Conservation (phyloP, 1,140 invertebrate genomes). For the Camponotus floridanus region DNA sequence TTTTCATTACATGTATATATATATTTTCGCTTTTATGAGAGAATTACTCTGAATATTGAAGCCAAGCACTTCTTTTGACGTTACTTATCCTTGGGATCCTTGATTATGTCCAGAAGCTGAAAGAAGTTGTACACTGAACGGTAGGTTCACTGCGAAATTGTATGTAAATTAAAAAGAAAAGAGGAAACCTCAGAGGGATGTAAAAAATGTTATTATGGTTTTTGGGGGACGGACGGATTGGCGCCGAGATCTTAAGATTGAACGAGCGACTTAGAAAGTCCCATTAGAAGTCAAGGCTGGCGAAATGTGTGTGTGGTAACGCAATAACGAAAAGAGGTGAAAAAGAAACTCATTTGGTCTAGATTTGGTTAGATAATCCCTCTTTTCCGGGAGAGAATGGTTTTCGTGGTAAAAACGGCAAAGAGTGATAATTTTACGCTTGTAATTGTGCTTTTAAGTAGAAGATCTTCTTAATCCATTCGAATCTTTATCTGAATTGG, state of each 20-base stretch:
- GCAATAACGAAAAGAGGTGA: conserved; percentile 20
- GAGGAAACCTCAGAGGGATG: background rate
- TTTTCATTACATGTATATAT: conserved; percentile 26
- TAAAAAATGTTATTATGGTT: conserved; percentile 67
- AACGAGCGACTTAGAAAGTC: conserved; percentile 73
- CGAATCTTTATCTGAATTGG: conserved; percentile 12
- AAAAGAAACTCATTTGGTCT: conserved; percentile 68
- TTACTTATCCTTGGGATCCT: conserved; percentile 51
- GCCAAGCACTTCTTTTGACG: conserved; percentile 10
- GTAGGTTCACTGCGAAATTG: conserved; percentile 49
- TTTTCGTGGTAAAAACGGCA: conserved; percentile 24
- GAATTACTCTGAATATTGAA: conserved; percentile 31
- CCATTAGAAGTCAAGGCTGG: conserved; percentile 68
- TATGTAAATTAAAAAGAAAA: conserved; percentile 71
- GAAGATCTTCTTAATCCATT: conserved; percentile 34
- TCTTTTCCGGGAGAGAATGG: background rate
- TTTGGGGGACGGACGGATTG: conserved; percentile 42
- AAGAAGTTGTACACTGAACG: conserved; percentile 32
- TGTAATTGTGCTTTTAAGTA: conserved; percentile 42
- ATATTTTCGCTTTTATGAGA: conserved; percentile 1
- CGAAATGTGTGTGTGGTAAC: background rate
- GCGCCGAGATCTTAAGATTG: conserved; percentile 63
- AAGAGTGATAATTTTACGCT: conserved; percentile 70
- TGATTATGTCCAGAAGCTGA: conserved; percentile 47
- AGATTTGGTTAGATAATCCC: conserved; percentile 75